A percentile compares a stretch with the other conserved stretches of the same genome.
Conservation (phyloP, 2,113 vertebrate species). For the Oostethus manadensis region DNA sequence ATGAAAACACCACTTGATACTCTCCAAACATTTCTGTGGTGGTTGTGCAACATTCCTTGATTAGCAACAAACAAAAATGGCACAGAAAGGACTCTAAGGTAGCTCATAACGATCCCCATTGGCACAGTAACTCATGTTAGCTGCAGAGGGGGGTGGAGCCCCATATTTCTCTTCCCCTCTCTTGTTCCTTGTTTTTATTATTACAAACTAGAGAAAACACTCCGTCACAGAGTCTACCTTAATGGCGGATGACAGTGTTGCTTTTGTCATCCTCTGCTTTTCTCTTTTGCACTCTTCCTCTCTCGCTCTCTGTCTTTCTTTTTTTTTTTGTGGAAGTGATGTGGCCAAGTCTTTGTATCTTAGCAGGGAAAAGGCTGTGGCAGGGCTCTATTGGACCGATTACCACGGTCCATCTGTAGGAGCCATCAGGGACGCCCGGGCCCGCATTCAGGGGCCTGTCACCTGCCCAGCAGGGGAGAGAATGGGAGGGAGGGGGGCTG, state of each 20-base stretch:
- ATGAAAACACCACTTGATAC: constrained; percentile 16
- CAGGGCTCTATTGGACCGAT: constrained; percentile 95
- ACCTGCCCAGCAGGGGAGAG: constrained; percentile 96
- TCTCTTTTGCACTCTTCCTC: constrained; percentile 60
- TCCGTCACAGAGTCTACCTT: constrained; percentile 79
- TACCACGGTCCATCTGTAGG: constrained; percentile 99
- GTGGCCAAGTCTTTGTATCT: constrained; percentile 91
- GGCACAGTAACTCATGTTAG: constrained; percentile 78
- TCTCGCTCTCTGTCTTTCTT: constrained; percentile 37
- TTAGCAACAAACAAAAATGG: constrained; percentile 14
- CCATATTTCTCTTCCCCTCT: constrained; percentile 45
- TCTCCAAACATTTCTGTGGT: constrained; percentile 19
- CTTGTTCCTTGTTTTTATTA: constrained; percentile 61
- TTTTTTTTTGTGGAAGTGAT: constrained; percentile 87
- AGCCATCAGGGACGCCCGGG: constrained; percentile 93
- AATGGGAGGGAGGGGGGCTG: constrained; percentile 63
- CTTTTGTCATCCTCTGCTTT: constrained; percentile 89
- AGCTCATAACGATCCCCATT: constrained; percentile 60
- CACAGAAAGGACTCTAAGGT: constrained; percentile 42
- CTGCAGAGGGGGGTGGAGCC: constrained; percentile 69
- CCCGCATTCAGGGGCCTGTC: constrained; percentile 93
- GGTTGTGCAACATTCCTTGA: constrained; percentile 17
- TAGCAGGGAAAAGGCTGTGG: constrained; percentile 86
- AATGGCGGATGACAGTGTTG: constrained; percentile 95
- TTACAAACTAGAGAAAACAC: constrained; percentile 71